phyloP scores from a whole-genome alignment of 2,888 invertebrate species.

The Imbricaverruca yamaguchii region DNA sequence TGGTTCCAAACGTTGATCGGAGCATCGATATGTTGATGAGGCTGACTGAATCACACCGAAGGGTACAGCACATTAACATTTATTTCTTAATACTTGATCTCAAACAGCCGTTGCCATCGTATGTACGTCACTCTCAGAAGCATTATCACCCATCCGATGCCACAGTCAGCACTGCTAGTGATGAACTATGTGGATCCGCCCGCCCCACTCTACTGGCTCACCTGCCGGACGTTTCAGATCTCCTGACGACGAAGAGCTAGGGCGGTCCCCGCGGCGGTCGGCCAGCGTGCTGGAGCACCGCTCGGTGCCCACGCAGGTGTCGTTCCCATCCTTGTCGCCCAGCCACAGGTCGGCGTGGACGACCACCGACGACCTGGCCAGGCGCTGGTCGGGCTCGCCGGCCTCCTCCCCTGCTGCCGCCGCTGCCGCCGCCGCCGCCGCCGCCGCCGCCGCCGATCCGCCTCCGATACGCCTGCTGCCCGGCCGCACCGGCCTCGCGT shows the following conservation, averaged over 20 bases:
- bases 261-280: background rate
- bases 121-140: too few relatives aligned
- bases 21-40: too few relatives aligned
- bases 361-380: constrained; percentile 19
- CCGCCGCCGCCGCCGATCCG: constrained; percentile 30
- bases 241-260: constrained; percentile 22
- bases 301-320: constrained; percentile 5
- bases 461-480: constrained; percentile 28
- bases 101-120: too few relatives aligned
- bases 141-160: too few relatives aligned
- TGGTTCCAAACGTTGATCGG: too few relatives aligned
- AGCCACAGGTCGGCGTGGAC: constrained; percentile 4
- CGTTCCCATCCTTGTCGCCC: background rate
- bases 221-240: constrained; percentile 20
- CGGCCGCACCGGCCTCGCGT: background rate
- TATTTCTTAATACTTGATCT: too few relatives aligned
- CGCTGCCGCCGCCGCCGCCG: constrained; percentile 31
- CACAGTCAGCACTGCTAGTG: too few relatives aligned
- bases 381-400: background rate
- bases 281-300: constrained; percentile 2
- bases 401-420: constrained; percentile 3
- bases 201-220: too few relatives aligned
- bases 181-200: too few relatives aligned
- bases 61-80: too few relatives aligned
- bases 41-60: too few relatives aligned